Conservation (phyloP, 2,888 invertebrate species). For the Pocota personata region DNA sequence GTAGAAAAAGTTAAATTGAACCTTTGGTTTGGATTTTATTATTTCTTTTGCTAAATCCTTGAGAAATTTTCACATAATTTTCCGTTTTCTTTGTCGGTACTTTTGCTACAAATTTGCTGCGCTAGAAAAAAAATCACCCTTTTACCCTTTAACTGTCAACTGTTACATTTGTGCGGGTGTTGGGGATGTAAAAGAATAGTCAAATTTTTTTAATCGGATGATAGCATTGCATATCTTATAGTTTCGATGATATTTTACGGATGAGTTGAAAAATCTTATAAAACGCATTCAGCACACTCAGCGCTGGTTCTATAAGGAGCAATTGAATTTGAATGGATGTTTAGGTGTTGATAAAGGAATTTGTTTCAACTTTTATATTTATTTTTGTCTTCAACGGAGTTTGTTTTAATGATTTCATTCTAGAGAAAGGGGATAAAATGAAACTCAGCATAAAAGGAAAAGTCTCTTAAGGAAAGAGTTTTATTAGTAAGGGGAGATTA, state of each 20-base stretch:
- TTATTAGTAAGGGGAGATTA: too few species aligned
- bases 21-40: constrained; percentile 15
- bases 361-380: constrained; percentile 4
- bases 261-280: constrained; percentile 48
- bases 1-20: constrained; percentile 34
- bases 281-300: constrained; percentile 31
- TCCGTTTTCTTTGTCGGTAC: constrained; percentile 16
- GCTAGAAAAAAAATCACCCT: constrained; percentile 15
- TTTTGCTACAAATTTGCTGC: constrained; percentile 14
- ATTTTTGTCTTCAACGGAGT: background rate
- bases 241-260: constrained; percentile 42
- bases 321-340: background rate
- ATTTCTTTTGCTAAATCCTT: background rate
- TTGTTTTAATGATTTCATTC: background rate
- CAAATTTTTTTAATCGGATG: constrained; percentile 39
- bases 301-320: background rate
- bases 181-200: background rate
- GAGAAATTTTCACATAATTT: constrained; percentile 42
- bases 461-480: too few species aligned
- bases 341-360: constrained; percentile 22
- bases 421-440: background rate
- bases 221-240: constrained; percentile 17
- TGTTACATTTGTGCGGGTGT: constrained; percentile 7
- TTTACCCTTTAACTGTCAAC: constrained; percentile 5
- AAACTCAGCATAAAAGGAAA: too few species aligned